A percentile compares a stretch with the other conserved stretches of the same genome.
Evolutionary conservation across 2,797 vertebrate species (phyloP).

Genomic region (Mormyrus proboscirostris): DNA sequence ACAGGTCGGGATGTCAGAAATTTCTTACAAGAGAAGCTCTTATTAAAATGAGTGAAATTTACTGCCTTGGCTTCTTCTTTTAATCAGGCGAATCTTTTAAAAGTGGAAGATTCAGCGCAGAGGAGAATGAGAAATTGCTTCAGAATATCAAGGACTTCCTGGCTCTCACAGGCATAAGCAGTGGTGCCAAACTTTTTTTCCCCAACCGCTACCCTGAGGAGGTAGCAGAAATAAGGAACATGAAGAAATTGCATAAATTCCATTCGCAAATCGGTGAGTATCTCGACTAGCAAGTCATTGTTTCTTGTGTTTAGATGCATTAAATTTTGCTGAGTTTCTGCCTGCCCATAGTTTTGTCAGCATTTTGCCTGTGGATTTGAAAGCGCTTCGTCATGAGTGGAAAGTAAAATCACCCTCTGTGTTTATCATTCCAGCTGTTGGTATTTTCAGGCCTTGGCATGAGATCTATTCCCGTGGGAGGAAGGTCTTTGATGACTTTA

Average conservation of each 20-base stretch:
- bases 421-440: constrained; percentile 46
- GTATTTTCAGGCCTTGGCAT: constrained; percentile 47
- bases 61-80: background rate
- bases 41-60: background rate
- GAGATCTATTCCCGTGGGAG: constrained; percentile 43
- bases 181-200: constrained; percentile 48
- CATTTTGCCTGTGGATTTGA: background rate
- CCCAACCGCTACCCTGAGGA: constrained; percentile 41
- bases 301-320: background rate
- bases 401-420: background rate
- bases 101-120: constrained; percentile 39
- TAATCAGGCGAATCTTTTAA: constrained; percentile 46
- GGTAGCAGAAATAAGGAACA: constrained; percentile 28
- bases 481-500: constrained; percentile 47
- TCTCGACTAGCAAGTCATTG: background rate
- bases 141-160: constrained; percentile 53
- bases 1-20: background rate
- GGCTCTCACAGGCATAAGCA: constrained; percentile 46
- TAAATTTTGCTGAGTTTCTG: background rate
- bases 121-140: constrained; percentile 48
- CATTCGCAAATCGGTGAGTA: constrained; percentile 10
- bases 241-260: constrained; percentile 24
- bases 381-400: background rate
- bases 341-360: background rate
- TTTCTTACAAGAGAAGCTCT: background rate